phyloP scores from a whole-genome alignment of 2,797 vertebrate species.

The Oreortyx pictus region DNA sequence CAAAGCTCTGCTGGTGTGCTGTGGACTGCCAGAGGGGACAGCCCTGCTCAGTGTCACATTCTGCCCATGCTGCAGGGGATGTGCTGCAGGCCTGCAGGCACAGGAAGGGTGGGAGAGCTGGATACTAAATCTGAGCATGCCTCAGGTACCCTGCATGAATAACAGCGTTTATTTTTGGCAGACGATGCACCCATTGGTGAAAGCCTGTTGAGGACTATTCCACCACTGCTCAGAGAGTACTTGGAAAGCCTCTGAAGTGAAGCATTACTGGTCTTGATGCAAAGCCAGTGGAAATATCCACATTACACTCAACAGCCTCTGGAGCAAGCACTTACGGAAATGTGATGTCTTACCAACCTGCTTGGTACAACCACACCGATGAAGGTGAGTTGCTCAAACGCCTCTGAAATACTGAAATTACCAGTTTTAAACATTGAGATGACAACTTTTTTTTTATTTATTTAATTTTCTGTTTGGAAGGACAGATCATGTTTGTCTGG shows the following conservation, averaged over 20 bases:
- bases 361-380: neutral
- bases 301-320: fast-evolving
- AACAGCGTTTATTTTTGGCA: neutral
- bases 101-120: neutral
- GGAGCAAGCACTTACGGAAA: neutral
- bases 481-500: neutral
- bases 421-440: neutral
- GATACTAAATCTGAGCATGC: neutral
- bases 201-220: neutral
- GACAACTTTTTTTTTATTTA: neutral
- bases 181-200: neutral
- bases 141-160: neutral
- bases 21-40: neutral
- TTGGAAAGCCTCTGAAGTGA: neutral
- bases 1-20: neutral
- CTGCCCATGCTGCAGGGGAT: neutral
- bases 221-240: neutral
- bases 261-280: neutral
- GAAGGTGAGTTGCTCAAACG: neutral
- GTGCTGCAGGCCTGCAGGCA: neutral
- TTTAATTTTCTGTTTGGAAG: neutral
- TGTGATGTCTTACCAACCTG: neutral
- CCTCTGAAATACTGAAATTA: neutral
- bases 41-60: fast-evolving
- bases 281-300: neutral